Evolutionary conservation across 2,113 vertebrate species (phyloP).

Genomic region (Marcusenius ussheri): DNA sequence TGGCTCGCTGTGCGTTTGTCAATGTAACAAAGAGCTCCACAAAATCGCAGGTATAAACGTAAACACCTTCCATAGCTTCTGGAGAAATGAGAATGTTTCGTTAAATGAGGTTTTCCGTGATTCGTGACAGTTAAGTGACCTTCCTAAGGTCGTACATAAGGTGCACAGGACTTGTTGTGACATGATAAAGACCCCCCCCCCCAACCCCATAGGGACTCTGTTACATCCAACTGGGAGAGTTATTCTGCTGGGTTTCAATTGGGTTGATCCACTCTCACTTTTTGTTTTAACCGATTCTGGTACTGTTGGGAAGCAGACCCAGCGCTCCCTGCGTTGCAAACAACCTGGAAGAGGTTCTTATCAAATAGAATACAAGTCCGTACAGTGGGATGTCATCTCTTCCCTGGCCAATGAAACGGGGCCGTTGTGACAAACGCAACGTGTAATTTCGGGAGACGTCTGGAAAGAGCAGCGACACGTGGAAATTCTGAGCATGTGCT

Average conservation of each 20-base stretch:
- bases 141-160: not conserved
- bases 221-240: not conserved
- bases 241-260: not conserved
- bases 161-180: not conserved
- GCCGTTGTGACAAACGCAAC: slow-evolving; percentile 44
- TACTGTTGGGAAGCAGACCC: not conserved
- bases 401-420: slow-evolving; percentile 31
- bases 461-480: slow-evolving; percentile 44
- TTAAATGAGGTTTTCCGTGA: not conserved
- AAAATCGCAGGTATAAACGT: not conserved
- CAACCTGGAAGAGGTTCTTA: not conserved
- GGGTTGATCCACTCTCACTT: not conserved
- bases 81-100: not conserved
- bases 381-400: not conserved
- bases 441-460: slow-evolving; percentile 48
- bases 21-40: not conserved
- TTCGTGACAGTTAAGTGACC: not conserved
- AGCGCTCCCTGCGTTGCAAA: not conserved
- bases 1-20: not conserved
- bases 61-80: not conserved
- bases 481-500: slow-evolving; percentile 32
- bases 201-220: not conserved
- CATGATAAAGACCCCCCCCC: not conserved
- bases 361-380: not conserved
- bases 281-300: not conserved